These are phyloP conservation scores for Heliopora coerulea DNA, from an alignment of 92 coral and sea anemone species.

Conservation along the genomic window DNA sequence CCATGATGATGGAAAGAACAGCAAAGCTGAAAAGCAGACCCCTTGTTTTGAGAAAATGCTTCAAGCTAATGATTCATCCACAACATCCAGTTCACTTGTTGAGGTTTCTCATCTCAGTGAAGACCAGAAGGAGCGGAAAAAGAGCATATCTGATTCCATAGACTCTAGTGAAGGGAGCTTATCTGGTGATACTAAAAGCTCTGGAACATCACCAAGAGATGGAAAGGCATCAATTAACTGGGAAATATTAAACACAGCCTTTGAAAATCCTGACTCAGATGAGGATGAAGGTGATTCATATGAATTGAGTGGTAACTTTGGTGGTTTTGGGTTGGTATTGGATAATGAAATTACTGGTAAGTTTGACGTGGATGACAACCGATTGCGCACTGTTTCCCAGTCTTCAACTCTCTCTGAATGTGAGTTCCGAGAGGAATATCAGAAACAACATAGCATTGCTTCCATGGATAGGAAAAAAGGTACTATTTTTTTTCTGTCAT, in stretches of 20 bases:
- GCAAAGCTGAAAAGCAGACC: not conserved
- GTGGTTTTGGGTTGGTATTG: slow-evolving; percentile 46
- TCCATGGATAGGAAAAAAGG: slow-evolving; percentile 14
- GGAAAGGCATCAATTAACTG: slow-evolving; percentile 5
- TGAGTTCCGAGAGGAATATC: slow-evolving; percentile 53
- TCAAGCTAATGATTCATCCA: not conserved
- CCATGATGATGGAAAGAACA: not conserved
- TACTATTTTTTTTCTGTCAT: not conserved
- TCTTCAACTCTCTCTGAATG: slow-evolving; percentile 80
- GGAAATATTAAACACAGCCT: slow-evolving; percentile 31
- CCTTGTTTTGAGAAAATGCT: not conserved
- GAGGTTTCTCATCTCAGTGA: not conserved
- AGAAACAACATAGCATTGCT: slow-evolving; percentile 9
- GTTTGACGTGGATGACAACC: slow-evolving; percentile 41
- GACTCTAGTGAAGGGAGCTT: slow-evolving; percentile 18
- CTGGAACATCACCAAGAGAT: not conserved
- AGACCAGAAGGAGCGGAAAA: not conserved
- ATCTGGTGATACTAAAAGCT: slow-evolving; percentile 7
- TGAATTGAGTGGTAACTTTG: slow-evolving; percentile 14
- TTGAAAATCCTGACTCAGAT: slow-evolving; percentile 21
- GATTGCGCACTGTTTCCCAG: slow-evolving; percentile 72
- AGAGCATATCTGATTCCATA: slow-evolving; percentile 15
- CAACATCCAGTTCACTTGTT: not conserved
- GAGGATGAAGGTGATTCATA: slow-evolving; percentile 6
- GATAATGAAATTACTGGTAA: slow-evolving; percentile 45